phyloP scores from a whole-genome alignment of 2,113 vertebrate species.

The Scolopax mira region DNA sequence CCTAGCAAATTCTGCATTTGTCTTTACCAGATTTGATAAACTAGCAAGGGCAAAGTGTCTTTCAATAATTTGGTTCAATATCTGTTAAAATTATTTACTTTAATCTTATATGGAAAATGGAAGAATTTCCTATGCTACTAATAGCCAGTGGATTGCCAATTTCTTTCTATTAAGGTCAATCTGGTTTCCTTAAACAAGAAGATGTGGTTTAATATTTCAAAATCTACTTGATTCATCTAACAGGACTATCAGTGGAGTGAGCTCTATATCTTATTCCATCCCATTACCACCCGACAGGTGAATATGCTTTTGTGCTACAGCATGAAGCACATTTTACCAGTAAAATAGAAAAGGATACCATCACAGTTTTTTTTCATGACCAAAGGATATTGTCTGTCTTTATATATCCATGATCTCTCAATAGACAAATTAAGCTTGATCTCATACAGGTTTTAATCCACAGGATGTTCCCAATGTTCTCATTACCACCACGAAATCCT shows the following conservation, averaged over 20 bases:
- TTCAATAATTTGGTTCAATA: background rate
- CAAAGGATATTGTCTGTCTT: background rate
- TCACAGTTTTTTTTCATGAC: background rate
- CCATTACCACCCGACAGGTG: background rate
- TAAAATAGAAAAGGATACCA: background rate
- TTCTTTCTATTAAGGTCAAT: background rate
- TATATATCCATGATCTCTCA: background rate
- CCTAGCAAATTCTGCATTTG: background rate
- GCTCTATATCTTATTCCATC: background rate
- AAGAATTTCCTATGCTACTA: background rate
- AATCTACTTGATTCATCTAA: background rate
- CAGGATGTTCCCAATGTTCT: background rate
- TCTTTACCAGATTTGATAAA: background rate
- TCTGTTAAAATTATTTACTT: background rate
- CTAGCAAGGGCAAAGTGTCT: background rate
- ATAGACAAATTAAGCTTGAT: background rate
- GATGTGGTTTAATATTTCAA: background rate
- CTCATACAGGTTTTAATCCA: background rate
- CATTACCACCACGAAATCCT: background rate
- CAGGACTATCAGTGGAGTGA: background rate
- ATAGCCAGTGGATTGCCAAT: background rate
- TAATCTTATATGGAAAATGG: background rate
- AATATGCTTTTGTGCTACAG: background rate
- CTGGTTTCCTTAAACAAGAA: background rate
- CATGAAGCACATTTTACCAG: background rate